These are phyloP conservation scores for Channa striata DNA, from an alignment of 2,797 vertebrate species.

Conservation along the genomic window DNA sequence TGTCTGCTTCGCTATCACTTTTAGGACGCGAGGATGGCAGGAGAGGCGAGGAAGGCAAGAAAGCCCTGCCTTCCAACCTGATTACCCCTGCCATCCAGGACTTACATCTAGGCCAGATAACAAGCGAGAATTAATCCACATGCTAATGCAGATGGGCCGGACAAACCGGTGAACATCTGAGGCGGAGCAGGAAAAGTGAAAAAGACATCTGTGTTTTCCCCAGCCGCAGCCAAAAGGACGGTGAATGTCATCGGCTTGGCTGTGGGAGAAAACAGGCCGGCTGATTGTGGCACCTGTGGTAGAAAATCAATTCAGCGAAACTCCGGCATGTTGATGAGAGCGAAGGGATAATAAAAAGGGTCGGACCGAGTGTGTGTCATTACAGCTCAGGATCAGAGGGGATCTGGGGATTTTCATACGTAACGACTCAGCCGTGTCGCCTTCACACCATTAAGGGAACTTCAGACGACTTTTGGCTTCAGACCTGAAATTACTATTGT, in stretches of 20 bases:
- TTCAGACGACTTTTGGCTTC: constrained; percentile 53
- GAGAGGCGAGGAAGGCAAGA: constrained; percentile 43
- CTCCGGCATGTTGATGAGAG: constrained; percentile 62
- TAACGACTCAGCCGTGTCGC: constrained; percentile 56
- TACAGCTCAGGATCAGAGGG: constrained; percentile 71
- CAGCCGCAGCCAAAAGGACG: constrained; percentile 33
- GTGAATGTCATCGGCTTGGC: constrained; percentile 35
- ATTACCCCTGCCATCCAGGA: constrained; percentile 69
- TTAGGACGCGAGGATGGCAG: constrained; percentile 66
- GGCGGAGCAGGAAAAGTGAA: constrained; percentile 49
- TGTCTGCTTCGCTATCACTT: constrained; percentile 76
- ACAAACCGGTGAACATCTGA: constrained; percentile 60
- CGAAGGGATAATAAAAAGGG: constrained; percentile 37
- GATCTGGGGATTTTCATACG: constrained; percentile 63
- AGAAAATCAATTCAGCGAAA: constrained; percentile 63
- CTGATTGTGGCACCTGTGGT: constrained; percentile 47
- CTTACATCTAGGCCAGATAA: constrained; percentile 76
- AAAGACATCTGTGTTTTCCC: constrained; percentile 54
- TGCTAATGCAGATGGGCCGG: constrained; percentile 65
- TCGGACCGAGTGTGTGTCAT: constrained; percentile 58
- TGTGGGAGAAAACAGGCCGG: constrained; percentile 38
- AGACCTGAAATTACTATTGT: constrained; percentile 55
- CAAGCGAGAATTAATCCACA: constrained; percentile 77
- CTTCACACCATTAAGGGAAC: constrained; percentile 55
- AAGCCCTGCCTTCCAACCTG: constrained; percentile 66